Evolutionary conservation across 2,888 invertebrate species (phyloP), one percentile per base, ranked within the genome.

Genomic region (Unio pictorum): DNA sequence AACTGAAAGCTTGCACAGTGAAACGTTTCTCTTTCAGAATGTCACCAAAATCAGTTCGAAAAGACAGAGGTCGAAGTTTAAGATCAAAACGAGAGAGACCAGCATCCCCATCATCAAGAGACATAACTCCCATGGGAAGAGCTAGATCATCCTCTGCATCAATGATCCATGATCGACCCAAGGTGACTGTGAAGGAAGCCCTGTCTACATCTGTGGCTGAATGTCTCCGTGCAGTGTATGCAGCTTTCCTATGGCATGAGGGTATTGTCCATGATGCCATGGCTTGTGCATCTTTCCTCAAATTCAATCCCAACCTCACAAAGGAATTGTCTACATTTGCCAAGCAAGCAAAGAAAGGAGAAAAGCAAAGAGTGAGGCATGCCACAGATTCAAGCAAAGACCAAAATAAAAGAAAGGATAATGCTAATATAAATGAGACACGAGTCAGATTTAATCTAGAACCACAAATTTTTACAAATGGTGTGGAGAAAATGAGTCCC

Each of bases 191-290:
- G 1, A 95, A 96, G 88, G 93, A 94, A 81, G 98, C 97, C 0
- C 93, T 97, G 88, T 95, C 96, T 78, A 97, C 97, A 0, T 95
- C 96, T 0, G 94, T 97, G 67, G 97, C 96, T 0, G 97, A 98
- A 89, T 95, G 96, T 81, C 91, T 97, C 30, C 92, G 99, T n/a
- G 95, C 97, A 0, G 95, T 97, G 7, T 99, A 99, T 90, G 98
- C 98, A 0, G 97, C 98, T 0, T 94, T 98, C 83, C 91, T 99
- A 1, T 99, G 98, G 98, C 98, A 99, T 88, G 98, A 98, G 91
- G 96, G 97, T 20, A 94, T 98, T 63, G 97, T 98, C 0, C 97
- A 98, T 88, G 98, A 99, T 89, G 97, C 98, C 8, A 98, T 99
- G 94, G 97, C 98, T 0, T 98, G 97, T 88, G 97, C 98, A 0